Conservation (phyloP, 2,113 vertebrate genomes). For the Plestiodon gilberti region DNA sequence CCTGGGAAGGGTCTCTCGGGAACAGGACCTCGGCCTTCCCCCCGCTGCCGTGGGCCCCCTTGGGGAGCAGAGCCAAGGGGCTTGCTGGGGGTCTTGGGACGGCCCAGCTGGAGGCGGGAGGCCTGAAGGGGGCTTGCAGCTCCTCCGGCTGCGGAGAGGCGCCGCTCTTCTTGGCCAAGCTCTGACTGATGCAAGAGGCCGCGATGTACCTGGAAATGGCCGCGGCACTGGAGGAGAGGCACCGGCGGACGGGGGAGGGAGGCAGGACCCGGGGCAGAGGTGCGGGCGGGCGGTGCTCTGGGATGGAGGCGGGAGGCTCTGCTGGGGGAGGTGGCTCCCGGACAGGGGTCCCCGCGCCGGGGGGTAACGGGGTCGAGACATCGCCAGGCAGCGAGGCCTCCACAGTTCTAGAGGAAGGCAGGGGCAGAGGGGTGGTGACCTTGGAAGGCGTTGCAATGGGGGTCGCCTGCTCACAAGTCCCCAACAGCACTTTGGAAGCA, state of each 20-base stretch:
- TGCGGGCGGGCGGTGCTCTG: constrained; percentile 18
- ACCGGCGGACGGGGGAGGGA: constrained; percentile 35
- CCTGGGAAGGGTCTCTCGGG: background rate
- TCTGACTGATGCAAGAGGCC: constrained; percentile 86
- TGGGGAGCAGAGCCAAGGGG: background rate
- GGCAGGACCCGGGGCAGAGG: background rate
- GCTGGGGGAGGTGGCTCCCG: background rate
- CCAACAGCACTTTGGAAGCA: accelerated
- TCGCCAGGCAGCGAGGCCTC: background rate
- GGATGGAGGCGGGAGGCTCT: background rate
- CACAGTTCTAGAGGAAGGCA: background rate
- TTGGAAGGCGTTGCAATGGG: accelerated
- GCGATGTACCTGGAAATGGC: constrained; percentile 81
- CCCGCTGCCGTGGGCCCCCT: background rate
- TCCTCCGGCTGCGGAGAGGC: background rate
- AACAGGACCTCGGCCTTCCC: constrained; percentile 37
- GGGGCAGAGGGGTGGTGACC: background rate
- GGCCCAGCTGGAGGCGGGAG: background rate
- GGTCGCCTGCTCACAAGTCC: accelerated
- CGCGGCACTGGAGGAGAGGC: constrained; percentile 65
- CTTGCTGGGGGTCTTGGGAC: background rate
- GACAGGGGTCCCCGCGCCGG: background rate
- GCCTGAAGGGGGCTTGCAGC: background rate
- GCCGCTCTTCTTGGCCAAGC: constrained; percentile 71
- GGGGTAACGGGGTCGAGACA: constrained; percentile 1